phyloP scores from a whole-genome alignment of 1,140 invertebrate genomes.

The Manduca sexta region DNA sequence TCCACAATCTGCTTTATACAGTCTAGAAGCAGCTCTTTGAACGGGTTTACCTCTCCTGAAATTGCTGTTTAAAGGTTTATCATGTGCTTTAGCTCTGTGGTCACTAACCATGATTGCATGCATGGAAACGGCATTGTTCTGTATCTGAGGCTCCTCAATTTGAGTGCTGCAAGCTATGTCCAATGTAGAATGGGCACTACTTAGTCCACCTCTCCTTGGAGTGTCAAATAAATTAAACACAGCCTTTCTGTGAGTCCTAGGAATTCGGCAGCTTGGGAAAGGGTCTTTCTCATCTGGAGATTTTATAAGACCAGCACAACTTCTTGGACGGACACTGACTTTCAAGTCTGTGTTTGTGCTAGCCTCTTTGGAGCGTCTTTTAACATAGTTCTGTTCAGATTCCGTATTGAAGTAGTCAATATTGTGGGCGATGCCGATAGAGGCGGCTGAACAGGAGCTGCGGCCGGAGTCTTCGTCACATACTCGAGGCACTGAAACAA shows the following conservation, averaged over 20 bases:
- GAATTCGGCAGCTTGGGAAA: slow-evolving; percentile 52
- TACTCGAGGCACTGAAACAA: slow-evolving; percentile 47
- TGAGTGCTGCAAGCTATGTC: slow-evolving; percentile 66
- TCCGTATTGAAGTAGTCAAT: slow-evolving; percentile 31
- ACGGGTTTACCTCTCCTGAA: slow-evolving; percentile 76
- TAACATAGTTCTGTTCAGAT: slow-evolving; percentile 14
- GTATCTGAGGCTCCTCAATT: slow-evolving; percentile 44
- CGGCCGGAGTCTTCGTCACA: slow-evolving; percentile 68
- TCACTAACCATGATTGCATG: slow-evolving; percentile 35
- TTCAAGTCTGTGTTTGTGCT: slow-evolving; percentile 67
- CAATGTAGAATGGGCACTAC: slow-evolving; percentile 65
- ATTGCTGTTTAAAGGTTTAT: slow-evolving; percentile 26
- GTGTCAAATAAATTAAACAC: slow-evolving; percentile 52
- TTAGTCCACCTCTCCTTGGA: slow-evolving; percentile 57
- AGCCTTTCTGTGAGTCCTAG: slow-evolving; percentile 40
- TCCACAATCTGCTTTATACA: slow-evolving; percentile 76
- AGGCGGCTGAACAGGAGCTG: slow-evolving; percentile 66
- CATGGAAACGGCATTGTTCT: slow-evolving; percentile 45
- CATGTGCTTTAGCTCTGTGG: slow-evolving; percentile 20
- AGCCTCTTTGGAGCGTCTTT: slow-evolving; percentile 39
- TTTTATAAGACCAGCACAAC: slow-evolving; percentile 50
- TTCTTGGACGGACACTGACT: slow-evolving; percentile 56
- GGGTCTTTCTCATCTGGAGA: slow-evolving; percentile 65
- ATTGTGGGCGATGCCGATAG: slow-evolving; percentile 41
- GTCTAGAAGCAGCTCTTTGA: slow-evolving; percentile 80